These are phyloP conservation scores for Paraescarpia echinospica DNA, from an alignment of 1,140 invertebrate genomes.

Conservation along the genomic window DNA sequence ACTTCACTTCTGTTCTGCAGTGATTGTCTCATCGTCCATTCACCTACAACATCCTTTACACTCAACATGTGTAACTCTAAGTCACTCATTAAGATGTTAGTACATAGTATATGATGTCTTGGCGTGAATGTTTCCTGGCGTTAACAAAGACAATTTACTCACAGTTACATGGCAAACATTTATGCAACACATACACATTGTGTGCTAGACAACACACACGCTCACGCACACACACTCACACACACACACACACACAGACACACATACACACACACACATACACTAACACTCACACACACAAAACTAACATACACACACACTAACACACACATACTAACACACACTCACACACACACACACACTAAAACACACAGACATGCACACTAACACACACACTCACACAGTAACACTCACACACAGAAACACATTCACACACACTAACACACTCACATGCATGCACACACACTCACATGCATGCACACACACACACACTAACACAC, in stretches of 20 bases:
- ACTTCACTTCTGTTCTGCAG: neutral
- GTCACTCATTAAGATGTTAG: too few relatives aligned
- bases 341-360: too few relatives aligned
- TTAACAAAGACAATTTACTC: neutral
- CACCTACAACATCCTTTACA: neutral
- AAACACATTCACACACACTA: too few relatives aligned
- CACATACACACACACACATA: conserved; percentile 9
- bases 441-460: neutral
- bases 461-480: too few relatives aligned
- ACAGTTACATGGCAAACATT: neutral
- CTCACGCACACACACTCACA: neutral
- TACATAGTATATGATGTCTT: too few relatives aligned
- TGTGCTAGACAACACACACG: neutral
- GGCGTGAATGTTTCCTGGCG: neutral
- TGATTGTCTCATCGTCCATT: neutral
- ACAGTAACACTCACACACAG: too few relatives aligned
- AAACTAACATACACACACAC: neutral
- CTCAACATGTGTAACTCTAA: neutral
- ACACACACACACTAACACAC: too few relatives aligned
- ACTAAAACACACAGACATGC: neutral
- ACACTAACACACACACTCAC: neutral
- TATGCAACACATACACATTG: neutral
- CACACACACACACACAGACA: neutral
- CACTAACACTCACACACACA: neutral
- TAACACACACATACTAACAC: too few relatives aligned